Base-by-base conservation (phyloP, 1,140 invertebrate genomes). In the Cyclina sinensis region DNA sequence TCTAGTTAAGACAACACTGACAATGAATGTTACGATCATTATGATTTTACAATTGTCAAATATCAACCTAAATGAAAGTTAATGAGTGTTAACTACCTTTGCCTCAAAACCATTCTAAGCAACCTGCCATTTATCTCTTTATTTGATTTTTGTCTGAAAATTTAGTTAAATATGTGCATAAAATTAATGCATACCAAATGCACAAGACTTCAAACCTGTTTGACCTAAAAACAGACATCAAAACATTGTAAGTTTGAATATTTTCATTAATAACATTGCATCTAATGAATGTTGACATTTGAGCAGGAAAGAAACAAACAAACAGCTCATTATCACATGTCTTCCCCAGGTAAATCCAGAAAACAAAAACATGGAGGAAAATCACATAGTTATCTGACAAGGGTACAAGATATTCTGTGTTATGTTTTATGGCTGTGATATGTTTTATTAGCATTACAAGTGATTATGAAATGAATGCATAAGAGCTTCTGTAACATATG, bases 391-490 rank as follows among this genome's bases (percentile, higher is more conserved):
- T 11, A 12, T 14, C 12, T 27, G 62, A 32, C 21, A 43, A 21
- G 35, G 65, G 35, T 70, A 70, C 65, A 70, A 70, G 65, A 35
- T 70, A 27, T 39, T 70, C n/a, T 39, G 12, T 39, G 65, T 70
- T 70, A 70, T 21, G 32, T 70, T 70, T 37, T n/a, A 70, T 70
- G 65, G 35, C 14, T 9, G 32, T 70, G 32, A 70, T 70, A 30
- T 39, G 65, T 70, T 70, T 70, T 70, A 70, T 70, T 70, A 70
- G 32, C 65, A 9, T 11, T 37, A 70, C 65, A 70, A 39, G 65
- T 70, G 65, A 70, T 70, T 70, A 70, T 39, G 35, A 39, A 70
- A 35, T 39, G 35, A 70, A 62, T 62, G 57, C 57, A 70, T 1
- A 7, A 70, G 65, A 70, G 21, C 12, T 9, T 70, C 65, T 70